Evolutionary conservation across 2,888 invertebrate genomes (phyloP), one percentile per base, ranked within the genome.

Genomic region (Trichogramma evanescens): DNA sequence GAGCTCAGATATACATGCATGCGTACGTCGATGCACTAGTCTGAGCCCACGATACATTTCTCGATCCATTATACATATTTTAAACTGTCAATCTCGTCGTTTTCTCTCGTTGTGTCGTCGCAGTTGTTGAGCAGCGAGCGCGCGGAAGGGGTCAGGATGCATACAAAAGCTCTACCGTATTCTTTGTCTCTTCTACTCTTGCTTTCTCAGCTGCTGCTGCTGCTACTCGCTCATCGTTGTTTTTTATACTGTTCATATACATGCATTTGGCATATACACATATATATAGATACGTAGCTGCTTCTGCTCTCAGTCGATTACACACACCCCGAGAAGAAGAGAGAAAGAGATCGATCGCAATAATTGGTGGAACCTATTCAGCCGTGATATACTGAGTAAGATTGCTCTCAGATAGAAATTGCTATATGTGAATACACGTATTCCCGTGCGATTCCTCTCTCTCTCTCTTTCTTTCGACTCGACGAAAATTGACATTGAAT

Each of bases 1-100:
- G 51, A 7, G 10, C 13, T 41, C 9, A 26, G 50, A 38, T 46
- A 43, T 42, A 50, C 45, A 10, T 9, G 8, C 39, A 9, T 42
- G 43, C 50, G 13, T 69, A 66, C 56, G 61, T 63, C 63, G 50
- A 42, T 38, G 44, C 51, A 58, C 41, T 56, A 41, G 44, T 48
- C 56, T 58, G 43, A 53, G 54, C 52, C 54, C 57, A 52, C 64
- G 52, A 54, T 56, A 55, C 51, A 6, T 39, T 38, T 5, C 10
- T 43, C 10, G 64, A 67, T 70, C 75, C 70, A 76, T 77, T 76
- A 76, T 76, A 77, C 75, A 77, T 77, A 77, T 77, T 77, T 77
- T 74, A 76, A 75, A 75, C 77, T 76, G 77, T 77, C 77, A 77
- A 77, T 77, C 76, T 74, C 71, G 52, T 51, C 26, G 26, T 9